Evolutionary conservation across 1,140 invertebrate genomes (phyloP), one percentile per base, ranked within the genome.

Genomic region (Eubasilissa regina): DNA sequence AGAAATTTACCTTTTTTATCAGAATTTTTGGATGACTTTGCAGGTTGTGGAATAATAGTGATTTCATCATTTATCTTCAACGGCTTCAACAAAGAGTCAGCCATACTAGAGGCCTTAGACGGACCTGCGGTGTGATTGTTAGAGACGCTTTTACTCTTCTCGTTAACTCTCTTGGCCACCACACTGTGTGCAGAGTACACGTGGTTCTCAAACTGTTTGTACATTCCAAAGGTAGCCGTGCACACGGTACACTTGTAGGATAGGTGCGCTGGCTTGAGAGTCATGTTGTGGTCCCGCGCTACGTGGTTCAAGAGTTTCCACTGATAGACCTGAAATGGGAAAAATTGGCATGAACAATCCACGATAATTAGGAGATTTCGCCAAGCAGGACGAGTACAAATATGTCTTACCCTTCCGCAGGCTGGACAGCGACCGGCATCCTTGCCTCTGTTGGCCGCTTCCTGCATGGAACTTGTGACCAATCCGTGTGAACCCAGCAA

Each of bases 181-280:
- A 95, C 94, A 86, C 95, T 96, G 84, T 98, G 96, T 4, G 96
- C 96, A 4, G 95, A 96, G 84, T 97, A 97, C 1, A 98, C 96
- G 86, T 98, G 97, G 86, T 95, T 97, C 85, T 97, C 96, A 84
- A 98, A 98, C 84, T 97, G 94, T 88, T 96, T 96, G 89, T 98
- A 98, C 94, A 97, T 96, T 78, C 95, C 95, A 85, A 97, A 97
- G 10, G 96, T 97, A 58, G 96, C 96, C 68, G 96, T 97, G 87
- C 96, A 98, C 6, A 97, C 96, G 35, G 96, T 97, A 88, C 96
- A 98, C 86, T 97, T 98, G 90, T 97, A 97, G 9, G 96, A 97
- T 21, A 97, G 87, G 87, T 97, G 96, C 35, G 96, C 96, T 8
- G 96, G 96, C 85, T 97, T 97, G 77, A 97, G 87, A 13, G 94